Evolutionary conservation across 2,113 vertebrate genomes (phyloP).

Genomic region (Ariopsis seemanni): DNA sequence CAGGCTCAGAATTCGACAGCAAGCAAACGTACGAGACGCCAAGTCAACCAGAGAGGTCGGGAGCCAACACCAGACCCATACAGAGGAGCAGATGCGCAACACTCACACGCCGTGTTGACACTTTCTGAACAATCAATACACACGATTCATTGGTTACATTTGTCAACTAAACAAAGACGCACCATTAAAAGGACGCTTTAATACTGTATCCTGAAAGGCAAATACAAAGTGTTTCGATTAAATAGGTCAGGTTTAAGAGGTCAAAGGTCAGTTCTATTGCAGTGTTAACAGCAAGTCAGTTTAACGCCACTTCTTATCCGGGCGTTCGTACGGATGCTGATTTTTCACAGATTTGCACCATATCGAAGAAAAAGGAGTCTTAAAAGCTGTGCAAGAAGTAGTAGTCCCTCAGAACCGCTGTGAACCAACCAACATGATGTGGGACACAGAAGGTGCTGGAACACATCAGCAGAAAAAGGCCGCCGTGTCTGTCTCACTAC

Average conservation of each 20-base stretch:
- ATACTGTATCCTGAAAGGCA: slow-evolving; percentile 1
- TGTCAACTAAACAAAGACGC: too few relatives aligned
- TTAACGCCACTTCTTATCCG: neutral
- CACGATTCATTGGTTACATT: too few relatives aligned
- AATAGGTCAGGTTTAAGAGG: slow-evolving; percentile 10
- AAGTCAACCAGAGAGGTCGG: neutral
- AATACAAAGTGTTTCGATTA: slow-evolving; percentile 19
- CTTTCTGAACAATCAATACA: neutral
- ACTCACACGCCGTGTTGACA: neutral
- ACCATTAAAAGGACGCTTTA: slow-evolving; percentile 21
- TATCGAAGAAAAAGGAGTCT: neutral
- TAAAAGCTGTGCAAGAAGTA: neutral
- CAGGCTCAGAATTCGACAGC: neutral
- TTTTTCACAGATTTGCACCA: neutral
- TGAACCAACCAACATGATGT: neutral
- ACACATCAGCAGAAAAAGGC: neutral
- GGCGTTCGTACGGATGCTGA: neutral
- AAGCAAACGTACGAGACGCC: too few relatives aligned
- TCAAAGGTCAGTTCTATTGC: slow-evolving; percentile 5
- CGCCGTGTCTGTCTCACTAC: neutral
- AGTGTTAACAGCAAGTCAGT: neutral
- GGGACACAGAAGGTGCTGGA: neutral
- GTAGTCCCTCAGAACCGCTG: neutral
- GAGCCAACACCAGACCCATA: neutral
- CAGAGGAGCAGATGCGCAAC: neutral